Evolutionary conservation across 2,797 vertebrate genomes (phyloP), one percentile per base, ranked within the genome.

Genomic region (Phrynocephalus forsythii): DNA sequence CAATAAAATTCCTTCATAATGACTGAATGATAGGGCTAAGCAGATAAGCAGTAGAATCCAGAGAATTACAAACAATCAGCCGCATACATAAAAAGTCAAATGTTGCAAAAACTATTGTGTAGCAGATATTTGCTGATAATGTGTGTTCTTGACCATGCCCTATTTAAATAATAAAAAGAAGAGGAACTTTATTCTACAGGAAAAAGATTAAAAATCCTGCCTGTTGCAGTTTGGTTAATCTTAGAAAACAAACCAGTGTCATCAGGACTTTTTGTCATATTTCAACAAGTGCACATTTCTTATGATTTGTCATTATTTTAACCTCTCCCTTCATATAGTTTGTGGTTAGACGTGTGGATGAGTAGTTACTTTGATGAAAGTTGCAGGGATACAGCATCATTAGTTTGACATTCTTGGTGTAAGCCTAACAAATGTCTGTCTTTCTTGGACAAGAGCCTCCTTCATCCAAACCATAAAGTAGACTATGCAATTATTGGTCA

Each of bases 101-200:
- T n/a, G 2, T 71, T 91, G 79, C 72, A 87, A 60, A 2, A 81
- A 75, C 82, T 91, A 90, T 71, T 88, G 84, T 94, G 85, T 76
- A 89, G 91, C 86, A 93, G 78, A 38, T 82, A 82, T 50, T 79
- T 68, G 69, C 94, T 38, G 88, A 90, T 93, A 91, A 87, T 92
- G 95, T 88, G 93, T 93, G 86, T 68, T 92, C 77, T 82, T 88
- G 93, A 60, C 73, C 69, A 92, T 81, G 18, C 0, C 3, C 72
- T n/a, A 86, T 91, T 95, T 87, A 88, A 94, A 95, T 89, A 96
- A 96, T 96, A 96, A 96, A 96, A 95, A 95, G 78, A 95, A 94
- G 85, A 72, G 6, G 83, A 89, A 81, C 72, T 82, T 71, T 84
- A 75, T 88, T 91, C 89, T 18, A 86, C 77, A 88, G 66, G n/a